Evolutionary conservation across 1,140 invertebrate species (phyloP).

Genomic region (Ooceraea biroi): DNA sequence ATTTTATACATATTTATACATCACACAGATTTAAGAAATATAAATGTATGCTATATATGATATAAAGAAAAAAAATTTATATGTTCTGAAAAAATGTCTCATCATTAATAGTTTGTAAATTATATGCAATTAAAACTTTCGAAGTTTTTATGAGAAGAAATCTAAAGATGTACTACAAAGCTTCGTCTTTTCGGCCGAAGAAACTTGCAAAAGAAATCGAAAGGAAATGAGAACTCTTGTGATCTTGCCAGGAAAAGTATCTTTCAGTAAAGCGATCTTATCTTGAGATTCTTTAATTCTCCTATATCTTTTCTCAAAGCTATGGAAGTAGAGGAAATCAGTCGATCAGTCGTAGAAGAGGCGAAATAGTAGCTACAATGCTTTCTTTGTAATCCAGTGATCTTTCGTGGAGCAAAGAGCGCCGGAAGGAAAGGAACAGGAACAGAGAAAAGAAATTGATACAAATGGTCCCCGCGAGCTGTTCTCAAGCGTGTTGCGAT

Average conservation of each 20-base stretch:
- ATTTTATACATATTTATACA: too few species aligned
- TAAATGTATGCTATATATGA: too few species aligned
- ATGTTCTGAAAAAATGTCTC: too few species aligned
- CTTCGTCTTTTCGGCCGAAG: not conserved
- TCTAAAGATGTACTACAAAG: not conserved
- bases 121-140: not conserved
- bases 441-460: conserved; percentile 42
- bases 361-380: not conserved
- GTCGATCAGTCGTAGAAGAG: not conserved
- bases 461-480: conserved; percentile 23
- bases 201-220: not conserved
- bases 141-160: not conserved
- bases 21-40: too few species aligned
- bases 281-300: conserved; percentile 1
- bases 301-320: not conserved
- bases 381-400: conserved; percentile 1
- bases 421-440: not conserved
- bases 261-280: conserved; percentile 10
- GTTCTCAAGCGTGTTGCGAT: not conserved
- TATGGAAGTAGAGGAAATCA: not conserved
- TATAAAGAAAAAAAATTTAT: too few species aligned
- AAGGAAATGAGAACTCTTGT: not conserved
- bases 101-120: too few species aligned
- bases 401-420: not conserved
- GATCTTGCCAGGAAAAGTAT: not conserved